Conservation (phyloP, 2,113 vertebrate species). For the Corythornis madagascariensis region DNA sequence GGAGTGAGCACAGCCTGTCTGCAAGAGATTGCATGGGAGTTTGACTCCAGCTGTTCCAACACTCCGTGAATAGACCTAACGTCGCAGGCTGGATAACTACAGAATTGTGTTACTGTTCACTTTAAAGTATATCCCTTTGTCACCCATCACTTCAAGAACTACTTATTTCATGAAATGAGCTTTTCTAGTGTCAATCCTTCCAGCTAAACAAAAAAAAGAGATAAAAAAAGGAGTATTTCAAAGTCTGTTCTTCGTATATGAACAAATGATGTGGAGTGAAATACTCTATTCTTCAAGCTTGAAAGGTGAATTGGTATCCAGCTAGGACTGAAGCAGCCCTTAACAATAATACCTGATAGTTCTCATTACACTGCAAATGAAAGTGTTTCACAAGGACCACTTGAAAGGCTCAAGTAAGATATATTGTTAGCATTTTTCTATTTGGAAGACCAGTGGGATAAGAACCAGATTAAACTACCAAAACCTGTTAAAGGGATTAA, state of each 20-base stretch:
- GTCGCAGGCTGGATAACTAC: neutral
- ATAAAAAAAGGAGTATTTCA: constrained; percentile 52
- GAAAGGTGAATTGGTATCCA: constrained; percentile 63
- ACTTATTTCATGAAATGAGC: constrained; percentile 59
- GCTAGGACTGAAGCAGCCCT: constrained; percentile 58
- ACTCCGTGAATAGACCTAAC: constrained; percentile 35
- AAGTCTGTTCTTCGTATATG: constrained; percentile 41
- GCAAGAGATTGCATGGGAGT: constrained; percentile 61
- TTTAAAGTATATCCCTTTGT: constrained; percentile 55
- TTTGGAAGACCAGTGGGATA: constrained; percentile 45
- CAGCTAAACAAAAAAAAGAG: constrained; percentile 52
- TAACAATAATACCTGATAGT: constrained; percentile 67
- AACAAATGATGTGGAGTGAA: constrained; percentile 55
- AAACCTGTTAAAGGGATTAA: constrained; percentile 19
- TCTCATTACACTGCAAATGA: constrained; percentile 64
- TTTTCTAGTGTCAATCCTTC: constrained; percentile 54
- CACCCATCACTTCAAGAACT: constrained; percentile 45
- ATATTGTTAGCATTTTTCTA: constrained; percentile 58
- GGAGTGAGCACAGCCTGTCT: constrained; percentile 20
- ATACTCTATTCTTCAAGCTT: constrained; percentile 40
- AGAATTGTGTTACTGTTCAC: constrained; percentile 52
- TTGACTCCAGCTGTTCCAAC: constrained; percentile 27
- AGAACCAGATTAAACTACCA: constrained; percentile 57
- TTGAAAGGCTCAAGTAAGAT: constrained; percentile 66
- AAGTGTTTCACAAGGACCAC: constrained; percentile 61